Conservation (phyloP, 2,797 vertebrate species). For the Cichlasoma orientale region DNA sequence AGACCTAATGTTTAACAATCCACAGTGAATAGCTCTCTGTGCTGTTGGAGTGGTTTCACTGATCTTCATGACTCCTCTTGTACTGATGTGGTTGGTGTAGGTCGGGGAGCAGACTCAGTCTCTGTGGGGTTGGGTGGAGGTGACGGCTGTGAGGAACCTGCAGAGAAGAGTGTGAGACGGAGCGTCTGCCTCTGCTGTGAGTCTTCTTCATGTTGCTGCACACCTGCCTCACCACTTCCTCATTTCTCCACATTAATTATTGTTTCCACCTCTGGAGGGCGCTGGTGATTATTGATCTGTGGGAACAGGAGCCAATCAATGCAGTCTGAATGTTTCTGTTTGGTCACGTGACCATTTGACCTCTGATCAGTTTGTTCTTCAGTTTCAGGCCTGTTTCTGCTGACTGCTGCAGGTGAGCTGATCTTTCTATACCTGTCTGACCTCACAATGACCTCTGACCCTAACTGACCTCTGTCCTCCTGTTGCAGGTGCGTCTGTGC, state of each 20-base stretch:
- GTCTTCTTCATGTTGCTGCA: neutral
- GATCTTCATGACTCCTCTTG: too few relatives aligned
- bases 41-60: too few relatives aligned
- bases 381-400: neutral
- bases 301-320: neutral
- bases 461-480: neutral
- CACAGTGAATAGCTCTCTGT: too few relatives aligned
- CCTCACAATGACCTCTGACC: neutral
- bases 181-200: neutral
- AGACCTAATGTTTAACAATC: too few relatives aligned
- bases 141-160: neutral
- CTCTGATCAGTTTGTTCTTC: neutral
- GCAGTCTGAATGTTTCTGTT: neutral
- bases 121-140: neutral
- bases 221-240: too few relatives aligned
- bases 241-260: neutral
- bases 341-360: neutral
- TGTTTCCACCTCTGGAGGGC: neutral
- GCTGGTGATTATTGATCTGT: neutral
- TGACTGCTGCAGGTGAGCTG: neutral
- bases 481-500: neutral
- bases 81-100: neutral
- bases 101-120: accelerated
- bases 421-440: neutral
- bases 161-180: neutral